Base-by-base conservation (phyloP, 2,888 invertebrate genomes). In the Junonia oenone region DNA sequence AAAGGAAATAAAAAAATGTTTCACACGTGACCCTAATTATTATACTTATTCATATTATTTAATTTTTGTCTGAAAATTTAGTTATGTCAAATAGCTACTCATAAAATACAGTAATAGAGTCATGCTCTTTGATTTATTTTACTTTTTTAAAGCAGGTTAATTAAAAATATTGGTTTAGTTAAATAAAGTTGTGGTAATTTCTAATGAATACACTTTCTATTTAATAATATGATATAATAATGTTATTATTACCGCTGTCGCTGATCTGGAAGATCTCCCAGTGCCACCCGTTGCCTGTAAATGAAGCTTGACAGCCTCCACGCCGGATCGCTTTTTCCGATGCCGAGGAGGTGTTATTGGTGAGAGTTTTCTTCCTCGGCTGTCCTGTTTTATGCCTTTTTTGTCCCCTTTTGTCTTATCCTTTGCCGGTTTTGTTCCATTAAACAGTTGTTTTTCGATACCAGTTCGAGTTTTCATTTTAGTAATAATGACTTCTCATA, bases 291-390 rank as follows among this genome's bases (percentile, higher is more conserved):
- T 88, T 22, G 69, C 69, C 62, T 88, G 58, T 35, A 88, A 70
- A 63, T 90, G 85, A 40, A 90, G 68, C 65, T 87, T 89, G 13
- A 90, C 90, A 29, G 90, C 90, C 19, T 88, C 90, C 35, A 88
- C 68, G 1, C 90, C 90, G 8, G 90, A 89, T 45, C 90, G 73
- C 67, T 90, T 90, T 15, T 63, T 63, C 13, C 79, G 77, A 14
- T 70, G 68, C 15, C 75, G 67, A 1, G 65, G 69, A 11, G 45
- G 59, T 17, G 48, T 57, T 11, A 65, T 64, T 2, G 73, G 75
- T 26, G 72, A 67, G 6, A 61, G 57, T 33, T 62, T 67, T 14
- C 52, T 61, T 37, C 62, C 50, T 37, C 57, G 57, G 22, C 51
- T 58, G n/a, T 66, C 68, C 27, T 66, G 55, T 38, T 67, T 68